Conservation (phyloP, 2,888 invertebrate genomes). For the Anoplius nigerrimus region DNA sequence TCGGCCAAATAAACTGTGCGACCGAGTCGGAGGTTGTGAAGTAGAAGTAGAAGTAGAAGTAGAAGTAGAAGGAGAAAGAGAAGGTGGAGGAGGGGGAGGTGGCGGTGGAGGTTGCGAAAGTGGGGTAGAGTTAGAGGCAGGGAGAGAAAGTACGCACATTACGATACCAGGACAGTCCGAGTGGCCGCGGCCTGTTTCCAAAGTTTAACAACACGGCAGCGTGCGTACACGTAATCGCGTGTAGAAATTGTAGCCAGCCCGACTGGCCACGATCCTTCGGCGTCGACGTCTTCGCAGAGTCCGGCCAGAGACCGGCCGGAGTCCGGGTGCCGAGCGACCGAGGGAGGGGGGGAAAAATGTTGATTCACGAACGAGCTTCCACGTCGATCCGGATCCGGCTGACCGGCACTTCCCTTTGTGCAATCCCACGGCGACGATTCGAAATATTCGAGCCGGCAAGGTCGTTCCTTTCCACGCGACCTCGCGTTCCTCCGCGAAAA, state of each 20-base stretch:
- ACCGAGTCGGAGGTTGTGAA: not conserved
- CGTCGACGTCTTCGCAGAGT: not conserved
- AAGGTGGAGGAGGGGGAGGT: not conserved
- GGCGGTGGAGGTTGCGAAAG: too few relatives aligned
- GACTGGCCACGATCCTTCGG: not conserved
- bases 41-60: not conserved
- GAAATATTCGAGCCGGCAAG: conserved; percentile 51
- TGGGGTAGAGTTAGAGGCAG: too few relatives aligned
- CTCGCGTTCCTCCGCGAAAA: conserved; percentile 48
- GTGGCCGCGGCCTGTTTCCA: conserved; percentile 7
- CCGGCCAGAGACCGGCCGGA: conserved; percentile 17
- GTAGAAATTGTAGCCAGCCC: conserved; percentile 22
- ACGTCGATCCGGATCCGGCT: conserved; percentile 27
- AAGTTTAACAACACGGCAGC: conserved; percentile 1
- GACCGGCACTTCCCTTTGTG: conserved; percentile 29
- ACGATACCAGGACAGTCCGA: too few relatives aligned
- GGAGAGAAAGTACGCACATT: conserved; percentile 14
- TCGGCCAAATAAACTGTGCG: too few relatives aligned
- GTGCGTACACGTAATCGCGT: conserved; percentile 16
- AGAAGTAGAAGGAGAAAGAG: too few relatives aligned
- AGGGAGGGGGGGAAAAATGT: conserved; percentile 27
- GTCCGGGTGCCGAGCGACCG: conserved; percentile 17
- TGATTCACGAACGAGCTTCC: conserved; percentile 26
- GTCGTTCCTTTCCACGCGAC: conserved; percentile 50
- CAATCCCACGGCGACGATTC: conserved; percentile 25